phyloP scores from a whole-genome alignment of 2,113 vertebrate species.

The Oryzias celebensis region DNA sequence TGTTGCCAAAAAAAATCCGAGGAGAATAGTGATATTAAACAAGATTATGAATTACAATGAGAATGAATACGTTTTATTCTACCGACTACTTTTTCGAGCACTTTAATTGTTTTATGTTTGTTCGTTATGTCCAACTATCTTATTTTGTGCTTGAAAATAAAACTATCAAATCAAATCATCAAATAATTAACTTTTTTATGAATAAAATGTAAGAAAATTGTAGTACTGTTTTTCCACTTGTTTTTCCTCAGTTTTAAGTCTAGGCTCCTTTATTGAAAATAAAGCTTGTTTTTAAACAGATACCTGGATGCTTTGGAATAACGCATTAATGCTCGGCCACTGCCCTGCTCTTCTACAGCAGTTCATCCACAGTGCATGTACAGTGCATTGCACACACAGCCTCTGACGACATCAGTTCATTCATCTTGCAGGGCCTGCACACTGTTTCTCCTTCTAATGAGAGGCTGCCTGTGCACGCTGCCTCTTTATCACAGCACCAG shows the following conservation, averaged over 20 bases:
- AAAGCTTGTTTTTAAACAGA: not conserved
- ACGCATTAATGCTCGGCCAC: not conserved
- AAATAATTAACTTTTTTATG: too few relatives aligned
- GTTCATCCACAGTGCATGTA: conserved; percentile 5
- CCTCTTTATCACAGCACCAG: conserved; percentile 47
- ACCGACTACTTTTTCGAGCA: too few relatives aligned
- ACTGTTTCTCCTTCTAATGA: conserved; percentile 55
- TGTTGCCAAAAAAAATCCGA: too few relatives aligned
- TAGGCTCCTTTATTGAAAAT: not conserved
- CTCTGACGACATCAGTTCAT: conserved; percentile 46
- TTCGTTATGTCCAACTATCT: too few relatives aligned
- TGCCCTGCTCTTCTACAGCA: conserved; percentile 1
- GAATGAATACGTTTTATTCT: too few relatives aligned
- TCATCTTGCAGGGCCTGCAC: conserved; percentile 39
- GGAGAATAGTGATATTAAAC: too few relatives aligned
- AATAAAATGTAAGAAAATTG: too few relatives aligned
- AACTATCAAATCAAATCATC: too few relatives aligned
- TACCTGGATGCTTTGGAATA: not conserved
- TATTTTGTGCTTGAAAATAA: too few relatives aligned
- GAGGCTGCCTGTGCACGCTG: conserved; percentile 37
- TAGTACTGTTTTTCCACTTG: too few relatives aligned
- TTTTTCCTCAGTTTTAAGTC: not conserved
- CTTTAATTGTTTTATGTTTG: too few relatives aligned
- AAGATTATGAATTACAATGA: too few relatives aligned
- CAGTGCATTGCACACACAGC: conserved; percentile 34